Evolutionary conservation across 2,113 vertebrate genomes (phyloP).

Genomic region (Tragelaphus imberbis): DNA sequence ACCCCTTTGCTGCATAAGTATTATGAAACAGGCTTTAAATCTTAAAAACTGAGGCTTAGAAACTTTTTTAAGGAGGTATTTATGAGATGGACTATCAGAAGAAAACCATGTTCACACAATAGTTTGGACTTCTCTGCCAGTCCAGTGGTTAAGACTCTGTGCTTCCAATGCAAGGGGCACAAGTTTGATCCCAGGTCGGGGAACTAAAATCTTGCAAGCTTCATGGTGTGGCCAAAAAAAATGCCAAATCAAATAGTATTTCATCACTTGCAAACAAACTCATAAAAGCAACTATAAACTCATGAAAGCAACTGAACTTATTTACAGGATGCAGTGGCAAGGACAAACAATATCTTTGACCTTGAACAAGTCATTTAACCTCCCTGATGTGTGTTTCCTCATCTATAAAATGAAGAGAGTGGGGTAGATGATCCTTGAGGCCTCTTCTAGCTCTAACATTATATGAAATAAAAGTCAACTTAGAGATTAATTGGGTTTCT

Average conservation of each 20-base stretch:
- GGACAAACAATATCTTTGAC: background rate
- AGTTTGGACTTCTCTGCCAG: background rate
- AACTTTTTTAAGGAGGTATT: background rate
- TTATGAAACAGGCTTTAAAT: background rate
- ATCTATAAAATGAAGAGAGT: constrained; percentile 24
- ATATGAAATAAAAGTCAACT: constrained; percentile 62
- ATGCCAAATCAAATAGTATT: background rate
- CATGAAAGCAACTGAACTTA: background rate
- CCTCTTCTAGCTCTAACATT: background rate
- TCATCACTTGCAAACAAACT: background rate
- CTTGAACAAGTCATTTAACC: constrained; percentile 35
- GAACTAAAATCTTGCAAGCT: background rate
- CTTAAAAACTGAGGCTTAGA: background rate
- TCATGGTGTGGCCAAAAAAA: background rate
- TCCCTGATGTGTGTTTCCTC: constrained; percentile 27
- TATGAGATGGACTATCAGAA: background rate
- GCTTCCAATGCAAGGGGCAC: background rate
- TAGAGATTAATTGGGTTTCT: constrained; percentile 67
- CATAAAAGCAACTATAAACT: background rate
- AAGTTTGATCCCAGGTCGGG: rapidly evolving
- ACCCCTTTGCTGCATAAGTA: background rate
- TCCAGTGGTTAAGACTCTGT: background rate
- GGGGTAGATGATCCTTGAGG: constrained; percentile 25
- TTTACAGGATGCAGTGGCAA: background rate
- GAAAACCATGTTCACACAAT: background rate